phyloP scores from a whole-genome alignment of 2,113 vertebrate genomes.

The Grammomys dolichurus region DNA sequence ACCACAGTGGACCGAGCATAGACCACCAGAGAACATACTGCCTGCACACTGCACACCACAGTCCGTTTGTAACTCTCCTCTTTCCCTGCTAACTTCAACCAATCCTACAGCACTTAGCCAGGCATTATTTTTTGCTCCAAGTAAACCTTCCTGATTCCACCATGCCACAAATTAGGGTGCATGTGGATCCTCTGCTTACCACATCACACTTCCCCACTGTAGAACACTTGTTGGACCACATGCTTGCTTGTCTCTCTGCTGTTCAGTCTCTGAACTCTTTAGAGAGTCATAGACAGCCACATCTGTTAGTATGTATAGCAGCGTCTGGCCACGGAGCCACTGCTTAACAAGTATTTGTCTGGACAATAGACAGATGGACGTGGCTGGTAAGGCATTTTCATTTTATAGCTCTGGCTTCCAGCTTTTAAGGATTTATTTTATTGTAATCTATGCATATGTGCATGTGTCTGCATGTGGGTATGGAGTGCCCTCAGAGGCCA shows the following conservation, averaged over 20 bases:
- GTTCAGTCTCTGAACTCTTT: neutral
- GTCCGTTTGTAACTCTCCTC: neutral
- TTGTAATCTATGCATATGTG: neutral
- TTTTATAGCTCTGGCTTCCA: constrained; percentile 6
- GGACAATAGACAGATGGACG: neutral
- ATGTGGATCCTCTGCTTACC: too few relatives aligned
- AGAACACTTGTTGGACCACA: rapidly evolving
- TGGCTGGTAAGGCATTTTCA: neutral
- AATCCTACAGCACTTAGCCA: neutral
- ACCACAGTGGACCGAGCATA: neutral
- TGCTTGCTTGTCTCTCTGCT: neutral
- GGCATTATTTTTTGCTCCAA: neutral
- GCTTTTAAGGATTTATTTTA: neutral
- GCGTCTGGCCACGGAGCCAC: neutral
- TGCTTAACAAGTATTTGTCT: constrained; percentile 13
- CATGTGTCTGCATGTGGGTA: neutral
- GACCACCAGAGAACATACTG: neutral
- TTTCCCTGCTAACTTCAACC: neutral
- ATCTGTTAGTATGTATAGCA: neutral
- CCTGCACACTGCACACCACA: rapidly evolving
- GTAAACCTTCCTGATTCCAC: neutral
- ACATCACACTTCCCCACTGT: neutral
- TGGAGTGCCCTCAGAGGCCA: neutral
- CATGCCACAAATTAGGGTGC: neutral
- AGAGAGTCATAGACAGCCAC: neutral